Evolutionary conservation across 2,113 vertebrate genomes (phyloP).

Genomic region (Pagrus major): DNA sequence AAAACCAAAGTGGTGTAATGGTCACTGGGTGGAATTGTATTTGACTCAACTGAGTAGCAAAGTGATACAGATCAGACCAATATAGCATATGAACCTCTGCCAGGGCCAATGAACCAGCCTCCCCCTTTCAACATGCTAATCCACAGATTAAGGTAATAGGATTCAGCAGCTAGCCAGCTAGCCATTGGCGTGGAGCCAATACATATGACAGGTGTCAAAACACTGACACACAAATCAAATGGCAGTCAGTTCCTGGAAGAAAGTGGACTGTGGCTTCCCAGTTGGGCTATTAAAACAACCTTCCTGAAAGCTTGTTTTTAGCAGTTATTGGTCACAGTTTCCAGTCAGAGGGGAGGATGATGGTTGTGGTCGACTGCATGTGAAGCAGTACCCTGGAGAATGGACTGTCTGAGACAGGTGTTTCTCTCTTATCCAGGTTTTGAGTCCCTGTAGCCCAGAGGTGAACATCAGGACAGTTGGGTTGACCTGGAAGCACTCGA

Average conservation of each 20-base stretch:
- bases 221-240: conserved; percentile 38
- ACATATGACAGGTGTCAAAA: conserved; percentile 65
- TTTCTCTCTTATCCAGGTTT: background rate
- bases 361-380: background rate
- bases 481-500: background rate
- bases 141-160: conserved; percentile 81
- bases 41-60: conserved; percentile 35
- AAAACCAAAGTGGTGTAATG: background rate
- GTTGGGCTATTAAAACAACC: background rate
- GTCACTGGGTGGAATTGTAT: background rate
- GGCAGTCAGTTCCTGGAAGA: background rate
- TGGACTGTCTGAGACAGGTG: background rate
- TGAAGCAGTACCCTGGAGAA: conserved; percentile 8
- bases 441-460: background rate
- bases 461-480: background rate
- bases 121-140: conserved; percentile 77
- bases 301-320: conserved; percentile 12
- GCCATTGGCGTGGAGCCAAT: conserved; percentile 30
- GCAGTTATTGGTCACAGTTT: conserved; percentile 4
- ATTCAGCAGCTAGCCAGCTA: conserved; percentile 64
- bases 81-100: conserved; percentile 52
- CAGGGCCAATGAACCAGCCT: conserved; percentile 41
- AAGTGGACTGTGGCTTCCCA: background rate
- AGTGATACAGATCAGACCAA: conserved; percentile 55
- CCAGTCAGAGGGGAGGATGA: background rate